Conservation (phyloP, 2,113 vertebrate genomes). For the Nothoprocta pentlandii region DNA sequence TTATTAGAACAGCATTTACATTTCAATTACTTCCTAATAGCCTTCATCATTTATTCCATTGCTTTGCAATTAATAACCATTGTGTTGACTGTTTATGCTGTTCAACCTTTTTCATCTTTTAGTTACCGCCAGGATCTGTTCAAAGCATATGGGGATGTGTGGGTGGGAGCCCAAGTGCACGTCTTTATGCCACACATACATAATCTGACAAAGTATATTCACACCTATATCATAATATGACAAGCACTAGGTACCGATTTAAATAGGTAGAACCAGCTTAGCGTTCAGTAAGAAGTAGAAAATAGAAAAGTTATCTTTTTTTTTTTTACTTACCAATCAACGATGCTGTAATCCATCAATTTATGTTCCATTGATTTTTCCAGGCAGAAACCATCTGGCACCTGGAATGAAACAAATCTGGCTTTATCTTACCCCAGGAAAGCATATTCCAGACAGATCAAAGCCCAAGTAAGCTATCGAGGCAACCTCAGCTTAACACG, state of each 20-base stretch:
- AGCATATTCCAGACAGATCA: not conserved
- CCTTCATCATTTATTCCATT: conserved; percentile 25
- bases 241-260: conserved; percentile 38
- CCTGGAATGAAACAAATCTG: not conserved
- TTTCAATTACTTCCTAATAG: conserved; percentile 43
- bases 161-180: conserved; percentile 20
- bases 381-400: not conserved
- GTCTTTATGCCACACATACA: conserved; percentile 16
- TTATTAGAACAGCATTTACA: conserved; percentile 44
- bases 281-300: conserved; percentile 18
- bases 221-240: conserved; percentile 63
- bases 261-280: conserved; percentile 21
- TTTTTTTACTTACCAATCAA: not conserved
- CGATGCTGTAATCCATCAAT: not conserved
- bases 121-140: conserved; percentile 25
- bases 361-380: not conserved
- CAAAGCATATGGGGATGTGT: conserved; percentile 54
- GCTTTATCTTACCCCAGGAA: conserved; percentile 14
- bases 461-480: not conserved
- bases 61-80: conserved; percentile 42
- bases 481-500: not conserved
- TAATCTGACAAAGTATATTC: conserved; percentile 37
- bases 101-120: conserved; percentile 27
- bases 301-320: not conserved
- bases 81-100: conserved; percentile 17